Percentiles rank a stretch among this genome's conserved stretches.
Evolutionary conservation across 2,113 vertebrate genomes (phyloP).

Genomic region (Alosa alosa): DNA sequence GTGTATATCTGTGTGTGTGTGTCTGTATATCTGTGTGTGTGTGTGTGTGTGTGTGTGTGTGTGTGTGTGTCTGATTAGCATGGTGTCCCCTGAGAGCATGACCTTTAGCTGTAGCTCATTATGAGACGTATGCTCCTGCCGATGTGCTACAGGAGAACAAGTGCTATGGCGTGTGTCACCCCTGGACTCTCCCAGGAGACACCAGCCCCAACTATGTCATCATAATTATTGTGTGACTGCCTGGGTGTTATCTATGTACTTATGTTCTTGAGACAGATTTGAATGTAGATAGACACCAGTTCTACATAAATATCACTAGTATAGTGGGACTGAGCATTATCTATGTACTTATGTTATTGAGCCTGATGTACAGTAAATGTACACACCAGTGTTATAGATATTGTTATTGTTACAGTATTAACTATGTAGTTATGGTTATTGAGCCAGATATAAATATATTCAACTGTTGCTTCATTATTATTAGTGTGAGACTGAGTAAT

Average conservation of each 20-base stretch:
- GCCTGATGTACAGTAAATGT: no score
- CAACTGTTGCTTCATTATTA: no score
- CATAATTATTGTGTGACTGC: neutral
- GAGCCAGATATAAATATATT: no score
- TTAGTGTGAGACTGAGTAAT: no score
- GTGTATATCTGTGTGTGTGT: neutral
- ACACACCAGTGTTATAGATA: no score
- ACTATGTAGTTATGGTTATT: no score
- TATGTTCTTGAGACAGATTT: neutral
- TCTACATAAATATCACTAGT: neutral
- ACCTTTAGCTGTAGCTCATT: slow-evolving; percentile 12
- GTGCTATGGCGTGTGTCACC: neutral
- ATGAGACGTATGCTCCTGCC: neutral
- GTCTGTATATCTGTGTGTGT: neutral
- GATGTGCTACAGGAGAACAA: neutral
- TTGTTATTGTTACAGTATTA: no score
- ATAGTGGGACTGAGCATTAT: neutral
- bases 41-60: neutral
- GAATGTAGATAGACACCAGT: neutral
- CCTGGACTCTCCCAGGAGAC: neutral
- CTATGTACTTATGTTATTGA: neutral
- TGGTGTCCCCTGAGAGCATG: neutral
- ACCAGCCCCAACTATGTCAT: neutral
- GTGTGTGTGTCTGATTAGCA: neutral
- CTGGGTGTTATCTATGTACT: neutral